Evolutionary conservation across 1,140 invertebrate species (phyloP).

Genomic region (Ceratosolen fusciceps): DNA sequence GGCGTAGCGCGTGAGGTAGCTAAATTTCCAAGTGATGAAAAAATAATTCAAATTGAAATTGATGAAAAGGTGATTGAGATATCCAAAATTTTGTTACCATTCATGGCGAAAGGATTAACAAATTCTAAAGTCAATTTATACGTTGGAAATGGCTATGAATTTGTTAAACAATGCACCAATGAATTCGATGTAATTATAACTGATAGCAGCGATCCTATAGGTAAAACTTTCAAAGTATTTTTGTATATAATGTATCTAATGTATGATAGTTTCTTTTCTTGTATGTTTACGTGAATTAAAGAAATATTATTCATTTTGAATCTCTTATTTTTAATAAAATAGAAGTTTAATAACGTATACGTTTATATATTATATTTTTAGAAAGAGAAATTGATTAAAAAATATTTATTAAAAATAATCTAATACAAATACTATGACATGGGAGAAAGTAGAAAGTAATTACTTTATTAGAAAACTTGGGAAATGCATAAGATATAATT

Average conservation of each 20-base stretch:
- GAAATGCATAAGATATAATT: too few species aligned
- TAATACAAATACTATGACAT: too few species aligned
- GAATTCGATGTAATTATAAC: slow-evolving; percentile 99
- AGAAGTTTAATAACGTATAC: too few species aligned
- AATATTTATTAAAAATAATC: too few species aligned
- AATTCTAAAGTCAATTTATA: slow-evolving; percentile 87
- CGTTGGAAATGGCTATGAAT: slow-evolving; percentile 95
- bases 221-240: slow-evolving; percentile 60
- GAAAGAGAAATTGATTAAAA: too few species aligned
- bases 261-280: too few species aligned
- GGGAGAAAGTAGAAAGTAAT: too few species aligned
- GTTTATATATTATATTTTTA: too few species aligned
- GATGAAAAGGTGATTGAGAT: slow-evolving; percentile 93
- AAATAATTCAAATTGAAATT: slow-evolving; percentile 91
- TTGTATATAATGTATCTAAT: background rate
- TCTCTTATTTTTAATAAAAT: too few species aligned
- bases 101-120: slow-evolving; percentile 89
- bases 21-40: slow-evolving; percentile 92
- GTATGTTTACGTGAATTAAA: too few species aligned
- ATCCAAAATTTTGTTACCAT: slow-evolving; percentile 91
- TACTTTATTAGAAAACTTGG: too few species aligned
- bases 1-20: slow-evolving; percentile 95
- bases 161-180: slow-evolving; percentile 87
- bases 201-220: slow-evolving; percentile 96
- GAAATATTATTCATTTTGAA: too few species aligned